phyloP scores from a whole-genome alignment of 2,797 vertebrate species.

The Echeneis naucrates region DNA sequence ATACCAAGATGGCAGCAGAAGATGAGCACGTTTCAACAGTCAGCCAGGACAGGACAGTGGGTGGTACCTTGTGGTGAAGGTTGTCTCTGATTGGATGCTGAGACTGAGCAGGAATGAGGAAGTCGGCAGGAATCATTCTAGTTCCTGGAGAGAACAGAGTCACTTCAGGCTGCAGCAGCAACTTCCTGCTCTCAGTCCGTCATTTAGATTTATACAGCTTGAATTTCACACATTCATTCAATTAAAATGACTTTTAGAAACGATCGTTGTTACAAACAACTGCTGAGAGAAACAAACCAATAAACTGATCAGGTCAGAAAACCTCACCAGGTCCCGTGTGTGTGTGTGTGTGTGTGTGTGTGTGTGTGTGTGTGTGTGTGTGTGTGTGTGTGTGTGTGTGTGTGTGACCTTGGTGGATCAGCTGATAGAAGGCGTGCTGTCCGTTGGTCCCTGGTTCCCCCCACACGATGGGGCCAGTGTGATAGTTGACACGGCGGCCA shows the following conservation, averaged over 20 bases:
- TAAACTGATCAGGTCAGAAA: not conserved
- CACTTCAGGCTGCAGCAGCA: not conserved
- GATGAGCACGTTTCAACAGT: no score
- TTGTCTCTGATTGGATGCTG: slow-evolving; percentile 95
- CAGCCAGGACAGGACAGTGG: not conserved
- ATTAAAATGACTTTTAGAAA: no score
- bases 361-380: no score
- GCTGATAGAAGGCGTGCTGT: slow-evolving; percentile 98
- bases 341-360: no score
- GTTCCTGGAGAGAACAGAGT: slow-evolving; percentile 84
- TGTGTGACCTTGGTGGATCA: slow-evolving; percentile 92
- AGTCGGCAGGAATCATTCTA: slow-evolving; percentile 96
- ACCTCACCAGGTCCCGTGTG: no score
- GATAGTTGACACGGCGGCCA: slow-evolving; percentile 89
- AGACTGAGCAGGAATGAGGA: slow-evolving; percentile 94
- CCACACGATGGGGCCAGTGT: slow-evolving; percentile 96
- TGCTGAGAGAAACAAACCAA: not conserved
- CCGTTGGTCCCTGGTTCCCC: slow-evolving; percentile 98
- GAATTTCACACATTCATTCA: no score
- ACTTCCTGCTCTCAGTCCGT: no score
- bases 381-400: no score
- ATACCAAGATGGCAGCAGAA: no score
- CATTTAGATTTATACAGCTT: no score
- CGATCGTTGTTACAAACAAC: no score
- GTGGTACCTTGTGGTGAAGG: slow-evolving; percentile 93